Conservation (phyloP, 2,888 invertebrate genomes). For the Glaucopsyche alexis region DNA sequence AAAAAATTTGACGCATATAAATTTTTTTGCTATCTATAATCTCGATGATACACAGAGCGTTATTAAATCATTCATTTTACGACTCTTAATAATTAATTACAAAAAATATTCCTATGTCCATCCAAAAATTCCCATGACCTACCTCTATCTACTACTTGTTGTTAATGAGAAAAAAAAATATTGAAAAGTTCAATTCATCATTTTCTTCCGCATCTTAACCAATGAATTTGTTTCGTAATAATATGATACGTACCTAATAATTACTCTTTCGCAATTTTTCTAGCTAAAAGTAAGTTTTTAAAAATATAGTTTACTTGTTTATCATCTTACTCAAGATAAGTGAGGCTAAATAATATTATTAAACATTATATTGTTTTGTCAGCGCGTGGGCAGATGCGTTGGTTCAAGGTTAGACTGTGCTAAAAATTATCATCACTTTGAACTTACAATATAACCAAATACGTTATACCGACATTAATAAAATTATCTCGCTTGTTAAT, state of each 20-base stretch:
- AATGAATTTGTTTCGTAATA: no score
- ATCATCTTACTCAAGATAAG: neutral
- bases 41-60: no score
- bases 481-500: no score
- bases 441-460: neutral
- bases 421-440: neutral
- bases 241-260: no score
- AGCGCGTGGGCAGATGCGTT: neutral
- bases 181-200: neutral
- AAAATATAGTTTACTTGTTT: neutral
- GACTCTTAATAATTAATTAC: neutral
- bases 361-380: no score
- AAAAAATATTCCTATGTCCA: neutral
- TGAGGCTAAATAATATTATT: neutral
- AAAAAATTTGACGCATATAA: no score
- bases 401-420: neutral
- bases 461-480: neutral
- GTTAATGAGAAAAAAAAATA: neutral
- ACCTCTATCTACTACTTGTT: neutral
- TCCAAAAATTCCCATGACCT: neutral
- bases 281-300: neutral
- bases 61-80: neutral
- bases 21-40: no score
- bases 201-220: no score
- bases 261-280: neutral